Conservation (phyloP, 2,888 invertebrate species). For the Diarsia brunnea region DNA sequence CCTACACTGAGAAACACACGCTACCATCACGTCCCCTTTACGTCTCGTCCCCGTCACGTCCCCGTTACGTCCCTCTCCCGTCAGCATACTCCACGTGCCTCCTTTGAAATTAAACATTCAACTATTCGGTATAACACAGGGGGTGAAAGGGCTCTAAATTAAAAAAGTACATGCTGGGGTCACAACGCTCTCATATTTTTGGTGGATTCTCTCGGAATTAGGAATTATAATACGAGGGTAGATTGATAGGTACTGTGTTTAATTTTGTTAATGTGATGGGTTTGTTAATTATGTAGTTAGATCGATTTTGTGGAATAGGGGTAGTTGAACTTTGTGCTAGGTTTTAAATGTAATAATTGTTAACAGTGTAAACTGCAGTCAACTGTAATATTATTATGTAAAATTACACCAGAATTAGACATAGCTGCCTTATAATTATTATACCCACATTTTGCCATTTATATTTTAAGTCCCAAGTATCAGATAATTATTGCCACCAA, state of each 20-base stretch:
- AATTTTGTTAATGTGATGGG: conserved; percentile 41
- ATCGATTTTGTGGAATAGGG: not conserved
- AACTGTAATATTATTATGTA: not conserved
- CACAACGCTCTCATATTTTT: conserved; percentile 37
- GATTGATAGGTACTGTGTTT: conserved; percentile 15
- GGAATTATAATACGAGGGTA: conserved; percentile 20
- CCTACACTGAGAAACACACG: not conserved
- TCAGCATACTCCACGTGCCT: conserved; percentile 64
- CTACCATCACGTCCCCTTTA: conserved; percentile 30
- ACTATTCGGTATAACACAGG: conserved; percentile 64
- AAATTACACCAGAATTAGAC: no score
- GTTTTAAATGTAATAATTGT: not conserved
- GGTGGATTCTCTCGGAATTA: conserved; percentile 36
- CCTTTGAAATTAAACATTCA: conserved; percentile 72
- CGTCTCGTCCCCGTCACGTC: conserved; percentile 8
- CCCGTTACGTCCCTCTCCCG: conserved; percentile 24
- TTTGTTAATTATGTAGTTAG: conserved; percentile 27
- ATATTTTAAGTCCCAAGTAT: no score
- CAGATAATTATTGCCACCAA: not conserved
- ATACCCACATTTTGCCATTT: no score
- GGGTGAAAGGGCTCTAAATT: conserved; percentile 62
- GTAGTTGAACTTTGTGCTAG: not conserved
- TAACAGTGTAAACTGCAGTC: not conserved
- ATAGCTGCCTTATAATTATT: no score
- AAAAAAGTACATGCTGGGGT: conserved; percentile 59